Evolutionary conservation across 2,797 vertebrate genomes (phyloP).

Genomic region (Bucorvus abyssinicus): DNA sequence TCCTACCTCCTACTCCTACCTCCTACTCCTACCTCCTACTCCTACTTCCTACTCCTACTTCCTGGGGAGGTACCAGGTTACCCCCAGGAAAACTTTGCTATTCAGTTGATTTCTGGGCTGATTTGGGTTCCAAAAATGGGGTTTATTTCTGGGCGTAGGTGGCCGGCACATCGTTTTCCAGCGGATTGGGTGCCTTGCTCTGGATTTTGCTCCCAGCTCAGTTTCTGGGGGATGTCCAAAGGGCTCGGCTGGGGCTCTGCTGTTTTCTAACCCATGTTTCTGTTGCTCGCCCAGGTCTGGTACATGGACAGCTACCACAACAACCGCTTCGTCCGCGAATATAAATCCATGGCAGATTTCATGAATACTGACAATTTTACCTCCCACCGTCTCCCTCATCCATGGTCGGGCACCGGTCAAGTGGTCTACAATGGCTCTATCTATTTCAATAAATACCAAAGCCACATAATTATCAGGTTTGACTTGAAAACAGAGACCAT

Average conservation of each 20-base stretch:
- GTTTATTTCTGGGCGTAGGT: background rate
- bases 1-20: background rate
- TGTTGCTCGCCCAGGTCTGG: conserved; percentile 84
- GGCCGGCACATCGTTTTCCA: background rate
- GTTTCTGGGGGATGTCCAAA: background rate
- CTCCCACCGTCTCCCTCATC: conserved; percentile 95
- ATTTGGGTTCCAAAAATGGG: background rate
- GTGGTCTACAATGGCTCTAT: conserved; percentile 98
- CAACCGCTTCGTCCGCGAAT: conserved; percentile 96
- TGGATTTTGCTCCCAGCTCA: background rate
- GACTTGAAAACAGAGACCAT: conserved; percentile 92
- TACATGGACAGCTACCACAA: conserved; percentile 99
- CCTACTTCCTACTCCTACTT: background rate
- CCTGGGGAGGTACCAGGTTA: background rate
- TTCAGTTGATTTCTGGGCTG: background rate
- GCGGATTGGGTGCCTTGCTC: background rate
- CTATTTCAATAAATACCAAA: conserved; percentile 99
- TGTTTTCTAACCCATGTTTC: background rate
- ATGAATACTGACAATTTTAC: conserved; percentile 97
- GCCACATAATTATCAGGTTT: conserved; percentile 95
- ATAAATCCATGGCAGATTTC: conserved; percentile 93
- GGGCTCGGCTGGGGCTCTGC: background rate
- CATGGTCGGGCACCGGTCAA: conserved; percentile 96
- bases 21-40: background rate
- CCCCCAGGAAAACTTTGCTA: background rate